phyloP scores from a whole-genome alignment of 2,888 invertebrate species.

The Nezara viridula region DNA sequence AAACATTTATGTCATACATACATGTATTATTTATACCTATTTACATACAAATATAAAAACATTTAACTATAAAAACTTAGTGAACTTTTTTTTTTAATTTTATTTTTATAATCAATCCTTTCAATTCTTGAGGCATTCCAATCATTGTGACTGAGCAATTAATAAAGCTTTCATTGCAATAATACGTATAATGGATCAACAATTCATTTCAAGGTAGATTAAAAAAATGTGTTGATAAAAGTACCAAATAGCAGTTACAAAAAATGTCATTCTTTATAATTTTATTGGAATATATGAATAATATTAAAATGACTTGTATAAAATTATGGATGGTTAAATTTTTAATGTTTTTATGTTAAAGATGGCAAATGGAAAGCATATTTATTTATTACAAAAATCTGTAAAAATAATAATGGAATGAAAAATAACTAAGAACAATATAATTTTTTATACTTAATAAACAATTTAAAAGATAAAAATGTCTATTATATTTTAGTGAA shows the following conservation, averaged over 20 bases:
- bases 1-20: conserved; percentile 37
- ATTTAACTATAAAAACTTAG: conserved; percentile 28
- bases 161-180: conserved; percentile 32
- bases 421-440: no score
- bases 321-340: background rate
- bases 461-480: no score
- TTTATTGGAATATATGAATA: background rate
- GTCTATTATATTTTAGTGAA: no score
- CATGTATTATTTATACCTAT: conserved; percentile 35
- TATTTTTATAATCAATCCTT: background rate
- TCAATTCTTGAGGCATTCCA: conserved; percentile 8
- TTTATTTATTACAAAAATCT: background rate
- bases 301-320: background rate
- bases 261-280: background rate
- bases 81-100: background rate
- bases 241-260: background rate
- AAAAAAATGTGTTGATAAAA: background rate
- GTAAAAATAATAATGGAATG: background rate
- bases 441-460: no score
- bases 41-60: conserved; percentile 49
- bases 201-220: background rate
- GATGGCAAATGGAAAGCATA: conserved; percentile 5
- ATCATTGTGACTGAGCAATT: conserved; percentile 1
- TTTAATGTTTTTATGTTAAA: background rate
- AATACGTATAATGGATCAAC: background rate